These are phyloP conservation scores for Crotophaga sulcirostris DNA, from an alignment of 2,113 vertebrate species.

Conservation along the genomic window DNA sequence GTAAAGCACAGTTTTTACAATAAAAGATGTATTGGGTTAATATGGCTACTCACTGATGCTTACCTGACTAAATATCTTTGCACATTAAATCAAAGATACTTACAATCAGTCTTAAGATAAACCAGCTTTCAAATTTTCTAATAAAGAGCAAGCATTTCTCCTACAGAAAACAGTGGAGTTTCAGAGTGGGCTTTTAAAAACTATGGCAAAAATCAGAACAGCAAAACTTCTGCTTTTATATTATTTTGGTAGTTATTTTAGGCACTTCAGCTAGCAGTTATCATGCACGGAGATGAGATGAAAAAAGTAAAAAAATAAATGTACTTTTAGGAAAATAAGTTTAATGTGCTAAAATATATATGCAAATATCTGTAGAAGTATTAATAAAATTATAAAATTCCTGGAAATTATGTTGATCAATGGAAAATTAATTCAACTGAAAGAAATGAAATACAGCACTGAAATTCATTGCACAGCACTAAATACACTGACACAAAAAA, in stretches of 20 bases:
- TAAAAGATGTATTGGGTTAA: constrained; percentile 99
- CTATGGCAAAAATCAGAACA: constrained; percentile 17
- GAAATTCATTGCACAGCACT: constrained; percentile 53
- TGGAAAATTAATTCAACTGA: constrained; percentile 68
- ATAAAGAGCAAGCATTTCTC: constrained; percentile 55
- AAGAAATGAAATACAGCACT: constrained; percentile 67
- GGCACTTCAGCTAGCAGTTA: constrained; percentile 31
- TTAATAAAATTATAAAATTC: constrained; percentile 66
- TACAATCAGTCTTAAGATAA: constrained; percentile 88
- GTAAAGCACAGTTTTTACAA: constrained; percentile 98
- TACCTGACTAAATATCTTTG: constrained; percentile 95
- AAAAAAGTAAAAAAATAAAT: constrained; percentile 19
- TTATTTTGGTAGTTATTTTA: constrained; percentile 54
- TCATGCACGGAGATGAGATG: background rate
- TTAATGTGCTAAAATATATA: constrained; percentile 36
- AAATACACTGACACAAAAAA: constrained; percentile 32
- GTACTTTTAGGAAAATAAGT: constrained; percentile 30
- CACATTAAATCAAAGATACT: constrained; percentile 87
- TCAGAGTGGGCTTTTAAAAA: constrained; percentile 53
- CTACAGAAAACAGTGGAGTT: constrained; percentile 27
- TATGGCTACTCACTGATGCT: constrained; percentile 98
- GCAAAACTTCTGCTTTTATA: constrained; percentile 38
- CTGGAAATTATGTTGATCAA: constrained; percentile 58
- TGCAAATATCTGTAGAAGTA: constrained; percentile 22
- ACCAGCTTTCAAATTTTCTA: constrained; percentile 77